Conservation (phyloP, 2,113 vertebrate species). For the Chloebia gouldiae region DNA sequence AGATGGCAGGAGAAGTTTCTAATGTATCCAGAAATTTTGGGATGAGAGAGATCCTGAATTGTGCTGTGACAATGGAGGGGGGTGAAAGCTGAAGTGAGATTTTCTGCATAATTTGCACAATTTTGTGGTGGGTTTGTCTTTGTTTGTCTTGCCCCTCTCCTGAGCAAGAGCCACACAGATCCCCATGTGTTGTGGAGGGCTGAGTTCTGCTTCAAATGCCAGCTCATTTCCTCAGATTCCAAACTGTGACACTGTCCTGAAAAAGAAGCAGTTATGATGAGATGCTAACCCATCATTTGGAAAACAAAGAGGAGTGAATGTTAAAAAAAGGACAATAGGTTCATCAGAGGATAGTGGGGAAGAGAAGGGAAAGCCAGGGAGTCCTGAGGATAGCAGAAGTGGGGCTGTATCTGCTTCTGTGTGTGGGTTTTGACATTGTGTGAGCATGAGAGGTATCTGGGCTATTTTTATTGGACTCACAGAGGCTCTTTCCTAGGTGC, state of each 20-base stretch:
- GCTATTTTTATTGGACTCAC: neutral
- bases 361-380: neutral
- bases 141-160: neutral
- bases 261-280: neutral
- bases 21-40: constrained; percentile 45
- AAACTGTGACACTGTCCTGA: neutral
- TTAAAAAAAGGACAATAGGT: neutral
- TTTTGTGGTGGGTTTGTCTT: neutral
- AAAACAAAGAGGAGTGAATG: neutral
- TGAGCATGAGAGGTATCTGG: neutral
- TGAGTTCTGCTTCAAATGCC: neutral
- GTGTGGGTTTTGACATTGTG: neutral
- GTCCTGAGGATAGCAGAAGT: neutral
- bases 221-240: neutral
- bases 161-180: neutral
- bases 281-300: neutral
- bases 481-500: constrained; percentile 7
- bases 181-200: neutral
- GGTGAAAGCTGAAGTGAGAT: neutral
- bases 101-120: neutral
- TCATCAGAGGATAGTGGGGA: neutral
- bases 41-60: constrained; percentile 24
- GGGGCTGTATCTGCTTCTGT: neutral
- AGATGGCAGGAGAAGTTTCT: constrained; percentile 50
- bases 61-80: neutral